Conservation (phyloP, 2,888 invertebrate species). For the Minunthozetes semirufus region DNA sequence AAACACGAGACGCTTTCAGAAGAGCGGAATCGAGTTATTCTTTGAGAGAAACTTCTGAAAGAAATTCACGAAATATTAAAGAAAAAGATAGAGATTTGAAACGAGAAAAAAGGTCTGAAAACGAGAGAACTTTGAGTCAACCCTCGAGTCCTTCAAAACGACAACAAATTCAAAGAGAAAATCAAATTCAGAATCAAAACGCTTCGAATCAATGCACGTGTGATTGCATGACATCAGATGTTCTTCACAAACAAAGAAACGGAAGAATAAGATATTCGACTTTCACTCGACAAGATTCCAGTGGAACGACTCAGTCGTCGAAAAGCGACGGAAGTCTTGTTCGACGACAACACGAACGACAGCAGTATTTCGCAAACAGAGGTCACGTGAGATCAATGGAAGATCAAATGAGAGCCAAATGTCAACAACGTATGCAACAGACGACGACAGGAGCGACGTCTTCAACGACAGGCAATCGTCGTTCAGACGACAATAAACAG, state of each 20-base stretch:
- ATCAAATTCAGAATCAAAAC: background rate
- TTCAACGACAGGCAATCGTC: conserved; percentile 1
- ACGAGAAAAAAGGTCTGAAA: too few species aligned
- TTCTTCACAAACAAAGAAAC: conserved; percentile 34
- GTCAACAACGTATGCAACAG: background rate
- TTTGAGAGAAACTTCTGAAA: too few species aligned
- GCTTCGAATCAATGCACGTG: conserved; percentile 32
- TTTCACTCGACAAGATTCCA: conserved; percentile 30
- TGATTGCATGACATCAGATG: conserved; percentile 32
- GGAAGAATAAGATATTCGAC: conserved; percentile 54
- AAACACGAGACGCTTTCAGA: conserved; percentile 14
- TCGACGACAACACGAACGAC: conserved; percentile 32
- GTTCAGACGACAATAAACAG: too few species aligned
- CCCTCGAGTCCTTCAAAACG: background rate
- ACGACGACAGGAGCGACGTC: background rate
- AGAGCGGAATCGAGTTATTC: conserved; percentile 31
- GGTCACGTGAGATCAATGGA: conserved; percentile 33
- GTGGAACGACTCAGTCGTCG: conserved; percentile 31
- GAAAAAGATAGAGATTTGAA: background rate
- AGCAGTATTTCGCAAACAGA: conserved; percentile 27
- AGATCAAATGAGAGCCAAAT: conserved; percentile 25
- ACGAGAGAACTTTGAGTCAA: too few species aligned
- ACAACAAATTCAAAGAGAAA: background rate
- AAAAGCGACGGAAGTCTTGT: conserved; percentile 29
- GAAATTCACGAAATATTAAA: too few species aligned